Evolutionary conservation across 35 echinoderm and acorn worm genomes (phyloP).

Genomic region (Chiridota heheva): DNA sequence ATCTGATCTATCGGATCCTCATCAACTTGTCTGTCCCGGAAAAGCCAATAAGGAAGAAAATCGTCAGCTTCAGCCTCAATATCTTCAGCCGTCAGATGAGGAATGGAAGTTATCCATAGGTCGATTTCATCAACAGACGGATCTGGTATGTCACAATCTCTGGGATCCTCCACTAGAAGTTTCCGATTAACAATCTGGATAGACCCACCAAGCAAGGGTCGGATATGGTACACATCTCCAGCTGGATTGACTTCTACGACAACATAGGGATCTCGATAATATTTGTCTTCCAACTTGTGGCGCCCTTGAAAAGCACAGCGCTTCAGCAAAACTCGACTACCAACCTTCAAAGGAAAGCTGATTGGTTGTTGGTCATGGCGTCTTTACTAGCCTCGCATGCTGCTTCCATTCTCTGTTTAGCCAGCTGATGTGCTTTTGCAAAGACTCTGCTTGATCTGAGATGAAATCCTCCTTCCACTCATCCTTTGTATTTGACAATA

Average conservation of each 20-base stretch:
- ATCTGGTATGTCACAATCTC: background rate
- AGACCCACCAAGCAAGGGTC: slow-evolving; percentile 28
- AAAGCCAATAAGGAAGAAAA: too few species aligned
- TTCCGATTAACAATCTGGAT: slow-evolving; percentile 7
- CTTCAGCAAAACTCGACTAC: slow-evolving; percentile 16
- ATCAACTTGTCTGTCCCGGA: too few species aligned
- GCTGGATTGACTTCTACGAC: slow-evolving; percentile 8
- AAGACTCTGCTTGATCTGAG: background rate
- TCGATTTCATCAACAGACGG: background rate
- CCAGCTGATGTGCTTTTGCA: slow-evolving; percentile 23
- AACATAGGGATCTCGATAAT: background rate
- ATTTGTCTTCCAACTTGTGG: slow-evolving; percentile 35
- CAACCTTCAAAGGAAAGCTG: background rate
- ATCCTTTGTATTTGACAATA: slow-evolving; percentile 15
- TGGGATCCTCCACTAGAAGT: slow-evolving; percentile 1
- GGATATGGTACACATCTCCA: slow-evolving; percentile 21
- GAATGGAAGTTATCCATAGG: too few species aligned
- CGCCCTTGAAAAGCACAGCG: slow-evolving; percentile 11
- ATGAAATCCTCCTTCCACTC: slow-evolving; percentile 45
- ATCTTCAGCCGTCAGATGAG: too few species aligned
- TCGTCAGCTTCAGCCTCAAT: too few species aligned
- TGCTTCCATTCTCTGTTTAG: background rate
- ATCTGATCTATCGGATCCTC: too few species aligned
- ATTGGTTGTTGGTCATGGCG: slow-evolving; percentile 18
- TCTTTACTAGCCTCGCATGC: background rate